Conservation (phyloP, 2,888 invertebrate genomes). For the Metalampra italica region DNA sequence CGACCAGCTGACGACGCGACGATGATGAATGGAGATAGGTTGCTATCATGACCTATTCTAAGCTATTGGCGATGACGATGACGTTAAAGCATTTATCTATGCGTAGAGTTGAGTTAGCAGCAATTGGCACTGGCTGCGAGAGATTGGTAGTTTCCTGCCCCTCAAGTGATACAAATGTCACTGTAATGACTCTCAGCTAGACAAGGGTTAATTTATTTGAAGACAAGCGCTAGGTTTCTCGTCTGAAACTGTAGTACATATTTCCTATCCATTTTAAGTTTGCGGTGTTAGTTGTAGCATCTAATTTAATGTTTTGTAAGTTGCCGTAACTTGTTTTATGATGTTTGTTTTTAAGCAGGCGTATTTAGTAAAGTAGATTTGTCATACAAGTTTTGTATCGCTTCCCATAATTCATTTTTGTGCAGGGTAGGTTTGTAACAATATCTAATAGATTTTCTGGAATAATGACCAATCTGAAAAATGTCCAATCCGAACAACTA, state of each 20-base stretch:
- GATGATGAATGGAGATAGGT: too few species aligned
- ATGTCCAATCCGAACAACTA: too few species aligned
- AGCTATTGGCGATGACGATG: not conserved
- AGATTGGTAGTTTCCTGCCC: slow-evolving; percentile 62
- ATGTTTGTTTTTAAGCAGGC: too few species aligned
- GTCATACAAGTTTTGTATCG: too few species aligned
- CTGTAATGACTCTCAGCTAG: slow-evolving; percentile 46
- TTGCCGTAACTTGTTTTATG: too few species aligned
- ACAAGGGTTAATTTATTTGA: slow-evolving; percentile 59
- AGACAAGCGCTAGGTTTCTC: slow-evolving; percentile 40
- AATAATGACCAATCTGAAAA: too few species aligned
- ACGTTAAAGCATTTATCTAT: not conserved
- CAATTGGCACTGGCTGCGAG: slow-evolving; percentile 57
- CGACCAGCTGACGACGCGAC: too few species aligned
- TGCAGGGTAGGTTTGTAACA: too few species aligned
- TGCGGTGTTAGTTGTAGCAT: not conserved
- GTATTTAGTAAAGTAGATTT: too few species aligned
- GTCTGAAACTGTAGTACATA: slow-evolving; percentile 20
- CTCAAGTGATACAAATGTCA: slow-evolving; percentile 56
- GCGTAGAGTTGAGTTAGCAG: slow-evolving; percentile 27
- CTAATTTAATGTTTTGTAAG: not conserved
- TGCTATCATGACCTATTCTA: too few species aligned
- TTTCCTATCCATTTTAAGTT: slow-evolving; percentile 23
- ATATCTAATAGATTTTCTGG: too few species aligned
- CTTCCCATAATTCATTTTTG: too few species aligned